A percentile compares a stretch with the other conserved stretches of the same genome.
Evolutionary conservation across 2,888 invertebrate species (phyloP).

Genomic region (Boloria selene): DNA sequence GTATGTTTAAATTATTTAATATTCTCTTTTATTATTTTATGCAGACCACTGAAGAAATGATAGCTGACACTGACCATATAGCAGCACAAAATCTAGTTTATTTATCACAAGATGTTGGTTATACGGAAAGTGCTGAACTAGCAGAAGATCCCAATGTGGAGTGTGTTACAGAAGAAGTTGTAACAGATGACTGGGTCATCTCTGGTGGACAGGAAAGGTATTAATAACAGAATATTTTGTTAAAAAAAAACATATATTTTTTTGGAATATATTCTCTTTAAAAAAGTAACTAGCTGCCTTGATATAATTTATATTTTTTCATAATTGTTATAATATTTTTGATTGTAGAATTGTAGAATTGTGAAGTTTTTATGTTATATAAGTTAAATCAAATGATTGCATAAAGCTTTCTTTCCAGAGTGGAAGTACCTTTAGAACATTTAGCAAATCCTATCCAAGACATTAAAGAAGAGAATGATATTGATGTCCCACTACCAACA

Average conservation of each 20-base stretch:
- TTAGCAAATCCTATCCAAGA: constrained; percentile 72
- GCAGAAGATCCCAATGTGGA: constrained; percentile 76
- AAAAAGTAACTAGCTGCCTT: too few species aligned
- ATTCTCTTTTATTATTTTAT: constrained; percentile 5
- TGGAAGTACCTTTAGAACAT: constrained; percentile 86
- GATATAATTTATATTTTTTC: too few species aligned
- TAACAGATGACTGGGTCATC: constrained; percentile 91
- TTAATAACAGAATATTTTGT: background rate
- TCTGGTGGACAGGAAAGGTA: constrained; percentile 88
- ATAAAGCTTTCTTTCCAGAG: constrained; percentile 67
- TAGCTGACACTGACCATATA: constrained; percentile 81
- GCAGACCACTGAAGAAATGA: constrained; percentile 67
- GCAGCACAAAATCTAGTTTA: constrained; percentile 85
- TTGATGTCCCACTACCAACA: constrained; percentile 90
- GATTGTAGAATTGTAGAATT: too few species aligned
- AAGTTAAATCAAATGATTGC: constrained; percentile 4
- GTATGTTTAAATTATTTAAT: too few species aligned
- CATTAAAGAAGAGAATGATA: constrained; percentile 84
- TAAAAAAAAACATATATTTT: too few species aligned
- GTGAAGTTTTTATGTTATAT: too few species aligned
- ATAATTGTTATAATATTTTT: too few species aligned
- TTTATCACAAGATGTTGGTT: constrained; percentile 81
- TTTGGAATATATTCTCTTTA: too few species aligned
- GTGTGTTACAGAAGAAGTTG: constrained; percentile 90
- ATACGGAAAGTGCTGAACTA: constrained; percentile 65